Percentiles rank a stretch among this genome's conserved stretches.
These are phyloP conservation scores for Macrocentrus cingulum DNA, from an alignment of 1,140 invertebrate species.

Conservation along the genomic window DNA sequence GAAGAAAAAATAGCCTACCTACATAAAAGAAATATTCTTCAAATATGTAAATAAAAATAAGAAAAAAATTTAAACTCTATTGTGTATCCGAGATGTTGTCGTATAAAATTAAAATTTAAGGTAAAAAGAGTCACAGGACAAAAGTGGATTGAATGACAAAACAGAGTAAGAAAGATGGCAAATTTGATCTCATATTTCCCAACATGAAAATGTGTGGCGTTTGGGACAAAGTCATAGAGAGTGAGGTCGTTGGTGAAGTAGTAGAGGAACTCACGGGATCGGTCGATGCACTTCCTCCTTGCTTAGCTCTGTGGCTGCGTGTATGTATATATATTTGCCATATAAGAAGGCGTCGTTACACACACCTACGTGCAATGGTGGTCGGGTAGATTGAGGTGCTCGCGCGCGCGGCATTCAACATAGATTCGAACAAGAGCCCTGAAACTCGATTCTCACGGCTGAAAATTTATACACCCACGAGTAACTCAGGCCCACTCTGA, in stretches of 20 bases:
- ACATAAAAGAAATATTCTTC: too few species aligned
- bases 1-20: too few species aligned
- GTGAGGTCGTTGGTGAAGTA: conserved; percentile 1
- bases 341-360: conserved; percentile 22
- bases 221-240: conserved; percentile 13
- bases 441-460: conserved; percentile 3
- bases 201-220: conserved; percentile 24
- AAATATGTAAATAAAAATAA: too few species aligned
- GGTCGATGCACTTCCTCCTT: conserved; percentile 28
- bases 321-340: not conserved
- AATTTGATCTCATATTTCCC: conserved; percentile 26
- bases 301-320: not conserved
- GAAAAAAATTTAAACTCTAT: too few species aligned
- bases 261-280: conserved; percentile 8
- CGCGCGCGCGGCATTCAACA: not conserved
- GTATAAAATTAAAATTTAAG: too few species aligned
- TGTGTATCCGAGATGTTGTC: too few species aligned
- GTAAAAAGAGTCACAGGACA: too few species aligned
- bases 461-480: conserved; percentile 11
- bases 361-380: conserved; percentile 20
- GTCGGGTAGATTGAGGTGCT: conserved; percentile 2
- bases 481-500: not conserved
- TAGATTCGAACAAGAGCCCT: not conserved
- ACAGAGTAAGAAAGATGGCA: conserved; percentile 3
- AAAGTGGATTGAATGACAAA: conserved; percentile 12